A percentile compares a stretch with the other conserved stretches of the same genome.
phyloP scores from a whole-genome alignment of 2,113 vertebrate species.

The Tichodroma muraria region DNA sequence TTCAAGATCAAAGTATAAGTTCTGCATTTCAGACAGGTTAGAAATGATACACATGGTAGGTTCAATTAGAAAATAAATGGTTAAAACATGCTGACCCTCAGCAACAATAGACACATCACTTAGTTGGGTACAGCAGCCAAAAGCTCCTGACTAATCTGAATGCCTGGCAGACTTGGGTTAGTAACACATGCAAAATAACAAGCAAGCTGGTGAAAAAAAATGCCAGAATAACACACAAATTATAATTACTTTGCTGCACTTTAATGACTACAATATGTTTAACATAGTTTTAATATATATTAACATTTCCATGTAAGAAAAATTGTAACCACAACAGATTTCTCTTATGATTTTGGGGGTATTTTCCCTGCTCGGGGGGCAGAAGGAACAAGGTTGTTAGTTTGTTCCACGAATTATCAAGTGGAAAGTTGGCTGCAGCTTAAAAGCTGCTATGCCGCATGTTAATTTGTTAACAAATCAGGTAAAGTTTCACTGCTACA shows the following conservation, averaged over 20 bases:
- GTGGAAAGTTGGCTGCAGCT: background rate
- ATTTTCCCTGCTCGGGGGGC: accelerated
- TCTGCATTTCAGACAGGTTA: background rate
- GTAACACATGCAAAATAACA: background rate
- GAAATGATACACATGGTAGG: background rate
- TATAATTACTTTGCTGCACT: background rate
- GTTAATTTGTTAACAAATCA: constrained; percentile 41
- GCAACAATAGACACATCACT: background rate
- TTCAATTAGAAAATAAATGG: background rate
- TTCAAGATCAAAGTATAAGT: background rate
- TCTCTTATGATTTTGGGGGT: accelerated
- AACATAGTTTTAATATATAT: background rate
- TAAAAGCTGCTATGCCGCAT: background rate
- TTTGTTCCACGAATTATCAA: background rate
- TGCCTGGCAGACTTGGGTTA: background rate
- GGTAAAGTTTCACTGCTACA: background rate
- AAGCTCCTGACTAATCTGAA: background rate
- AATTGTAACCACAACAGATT: background rate
- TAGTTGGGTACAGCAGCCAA: background rate
- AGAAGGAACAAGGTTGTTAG: background rate
- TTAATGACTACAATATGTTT: background rate
- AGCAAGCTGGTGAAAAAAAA: background rate
- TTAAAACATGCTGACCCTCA: background rate
- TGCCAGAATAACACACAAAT: background rate
- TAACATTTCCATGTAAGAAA: background rate